Evolutionary conservation across 2,113 vertebrate genomes (phyloP), one percentile per base, ranked within the genome.

Genomic region (Castor canadensis): DNA sequence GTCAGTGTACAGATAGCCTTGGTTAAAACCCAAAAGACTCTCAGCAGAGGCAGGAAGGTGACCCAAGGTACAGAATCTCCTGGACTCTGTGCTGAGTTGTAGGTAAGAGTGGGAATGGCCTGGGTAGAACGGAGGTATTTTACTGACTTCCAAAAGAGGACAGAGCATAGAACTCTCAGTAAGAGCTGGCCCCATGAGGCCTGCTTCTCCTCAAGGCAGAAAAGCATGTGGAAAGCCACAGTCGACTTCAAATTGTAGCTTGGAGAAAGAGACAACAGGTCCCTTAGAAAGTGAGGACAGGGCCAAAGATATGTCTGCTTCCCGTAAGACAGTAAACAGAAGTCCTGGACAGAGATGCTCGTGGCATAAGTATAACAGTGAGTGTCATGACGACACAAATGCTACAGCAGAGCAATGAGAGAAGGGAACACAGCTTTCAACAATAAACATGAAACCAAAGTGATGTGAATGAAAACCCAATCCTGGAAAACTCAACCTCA

Each of bases 101-200:
- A 1, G 28, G 30, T 0, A 43, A 52, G 58, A 62, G 38, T 10
- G 28, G 26, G 26, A 17, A 35, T 0, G 6, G 30, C 62, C 69
- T 30, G 38, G 4, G 58, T 35, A 12, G 9, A 13, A 35, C 13
- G 80, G 3, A 73, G 73, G 32, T 47, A 49, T 54, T 72, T 15
- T 73, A 54, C 45, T 71, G 35, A 28, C 77, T 71, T 93, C 79
- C 35, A 60, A 64, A 79, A 76, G 86, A 96, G n/a, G 19, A 30
- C 5, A 6, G n/a, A 16, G 32, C 15, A 1, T 3, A 20, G 40
- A 4, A 12, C 13, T 28, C 30, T 45, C n/a, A 12, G 20, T 54
- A 43, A 49, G 56, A 45, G 2, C 32, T 72, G 62, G 38, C 12
- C 58, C 13, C 4, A 5, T 10, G 54, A 17, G 17, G 64, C 49